Evolutionary conservation across 2,888 invertebrate species (phyloP), one percentile per base, ranked within the genome.

Genomic region (Tipula vernalis): DNA sequence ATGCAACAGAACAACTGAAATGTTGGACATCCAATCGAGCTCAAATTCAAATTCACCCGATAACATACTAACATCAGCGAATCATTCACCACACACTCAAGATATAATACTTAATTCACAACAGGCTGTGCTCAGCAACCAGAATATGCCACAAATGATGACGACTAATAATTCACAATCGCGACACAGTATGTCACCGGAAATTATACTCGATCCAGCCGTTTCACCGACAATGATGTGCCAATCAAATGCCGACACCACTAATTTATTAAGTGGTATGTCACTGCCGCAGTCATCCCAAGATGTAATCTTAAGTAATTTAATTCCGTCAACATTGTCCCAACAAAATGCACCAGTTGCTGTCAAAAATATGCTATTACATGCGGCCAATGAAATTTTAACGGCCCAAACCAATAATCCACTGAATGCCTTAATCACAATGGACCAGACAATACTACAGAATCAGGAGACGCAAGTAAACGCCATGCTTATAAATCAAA

Each of bases 301-400:
- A 47, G 91, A 91, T 0, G 87, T 91, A 8, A 86, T 86, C 10
- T 51, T 86, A 86, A 86, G 51, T 51, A 86, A 51, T 86, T 36
- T 86, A 47, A 86, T 86, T 6, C 51, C 47, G 51, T 51, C 86
- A 12, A 51, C 86, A n/a, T 51, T 86, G 15, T 6, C 39, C 2
- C 44, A 41, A 83, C 86, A 86, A 84, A 51, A 88, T 86, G 18
- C 94, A 84, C 93, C 93, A 1, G 93, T 94, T 41, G 94, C 95
- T 41, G 95, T 95, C 88, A 95, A 96, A 88, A 95, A 94, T n/a
- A 95, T 96, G 93, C 93, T 96, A 84, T 92, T 96, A 87, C 95
- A 95, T 90, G 96, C 96, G 5, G 95, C 95, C 0, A 95, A 94
- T 0, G 95, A 95, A 91, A 94, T 95, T 88, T 92, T 95, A 13